Base-by-base conservation (phyloP, 2,797 vertebrate genomes). In the Octomys mimax region DNA sequence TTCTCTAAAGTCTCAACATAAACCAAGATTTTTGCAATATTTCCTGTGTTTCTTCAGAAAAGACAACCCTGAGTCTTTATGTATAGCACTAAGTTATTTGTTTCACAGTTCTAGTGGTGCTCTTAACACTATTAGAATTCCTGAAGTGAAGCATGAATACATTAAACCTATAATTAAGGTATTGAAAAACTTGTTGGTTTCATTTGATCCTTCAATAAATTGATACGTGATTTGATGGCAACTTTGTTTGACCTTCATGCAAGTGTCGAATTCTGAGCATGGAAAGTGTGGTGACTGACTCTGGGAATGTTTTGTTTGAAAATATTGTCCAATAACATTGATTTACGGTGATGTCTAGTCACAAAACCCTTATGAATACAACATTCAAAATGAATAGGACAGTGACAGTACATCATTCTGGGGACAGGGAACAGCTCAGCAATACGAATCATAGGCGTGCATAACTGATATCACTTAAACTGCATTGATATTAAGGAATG, bases 271-370 rank as follows among this genome's bases (percentile, higher is more conserved):
- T 93, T 97, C 94, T 97, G 92, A 97, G 97, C 97, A 96, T 95
- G 95, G 93, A 97, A 98, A 95, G 94, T 97, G 68, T 36, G 86
- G 96, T 95, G 96, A 93, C 95, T 98, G 31, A 87, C 87, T 98
- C 95, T 97, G 95, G 94, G 97, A 98, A 98, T 96, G 89, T 98
- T 98, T 98, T 98, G 96, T 98, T 98, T 98, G 96, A 97, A 98
- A 98, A 98, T 98, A 98, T 87, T 96, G 95, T 97, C 97, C 97
- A 98, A 97, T 98, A 98, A 97, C 95, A 97, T 95, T 98, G 98
- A 98, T 98, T 98, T 98, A 98, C 96, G 73, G 95, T 96, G 97
- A 98, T 98, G 97, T 97, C 97, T 98, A n/a, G 92, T 98, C 95
- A 98, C 97, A 96, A 97, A 98, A 97, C 75, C 89, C 94, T 97